Percentiles rank a stretch among this genome's conserved stretches.
Evolutionary conservation across 2,888 invertebrate genomes (phyloP).

Genomic region (Patella ulyssiponensis): DNA sequence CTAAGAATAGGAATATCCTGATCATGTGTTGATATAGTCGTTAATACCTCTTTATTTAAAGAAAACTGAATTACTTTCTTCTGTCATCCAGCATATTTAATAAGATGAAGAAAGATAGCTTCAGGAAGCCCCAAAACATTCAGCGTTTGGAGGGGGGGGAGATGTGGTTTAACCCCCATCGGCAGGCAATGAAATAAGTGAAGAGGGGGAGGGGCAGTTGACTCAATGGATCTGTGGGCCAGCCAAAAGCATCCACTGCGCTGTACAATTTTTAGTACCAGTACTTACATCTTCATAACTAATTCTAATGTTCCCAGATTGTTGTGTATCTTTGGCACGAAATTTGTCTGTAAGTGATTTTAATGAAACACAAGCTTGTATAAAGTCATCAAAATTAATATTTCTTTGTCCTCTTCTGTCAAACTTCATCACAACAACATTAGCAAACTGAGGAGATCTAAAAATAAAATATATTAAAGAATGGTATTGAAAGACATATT

Average conservation of each 20-base stretch:
- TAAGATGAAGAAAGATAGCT: too few species aligned
- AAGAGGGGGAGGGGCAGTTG: neutral
- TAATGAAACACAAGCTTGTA: slow-evolving; percentile 72
- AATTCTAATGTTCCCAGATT: slow-evolving; percentile 63
- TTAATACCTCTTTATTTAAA: too few species aligned
- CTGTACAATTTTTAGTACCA: neutral
- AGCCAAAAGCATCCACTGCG: too few species aligned
- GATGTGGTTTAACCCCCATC: too few species aligned
- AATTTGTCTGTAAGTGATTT: slow-evolving; percentile 71
- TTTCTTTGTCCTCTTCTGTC: slow-evolving; percentile 58
- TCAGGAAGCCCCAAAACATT: too few species aligned
- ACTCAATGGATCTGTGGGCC: neutral
- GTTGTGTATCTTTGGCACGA: slow-evolving; percentile 63
- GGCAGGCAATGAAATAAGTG: neutral
- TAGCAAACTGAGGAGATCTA: slow-evolving; percentile 68
- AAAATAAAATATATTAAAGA: slow-evolving; percentile 13
- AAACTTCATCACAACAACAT: slow-evolving; percentile 67
- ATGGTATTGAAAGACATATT: too few species aligned
- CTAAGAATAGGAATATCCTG: too few species aligned
- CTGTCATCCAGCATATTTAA: too few species aligned
- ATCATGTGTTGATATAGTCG: too few species aligned
- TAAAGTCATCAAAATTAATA: slow-evolving; percentile 73
- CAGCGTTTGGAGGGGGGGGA: too few species aligned
- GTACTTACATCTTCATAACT: slow-evolving; percentile 69
- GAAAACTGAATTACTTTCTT: too few species aligned